phyloP scores from a whole-genome alignment of 2,888 invertebrate species.

The Graphium colonna region DNA sequence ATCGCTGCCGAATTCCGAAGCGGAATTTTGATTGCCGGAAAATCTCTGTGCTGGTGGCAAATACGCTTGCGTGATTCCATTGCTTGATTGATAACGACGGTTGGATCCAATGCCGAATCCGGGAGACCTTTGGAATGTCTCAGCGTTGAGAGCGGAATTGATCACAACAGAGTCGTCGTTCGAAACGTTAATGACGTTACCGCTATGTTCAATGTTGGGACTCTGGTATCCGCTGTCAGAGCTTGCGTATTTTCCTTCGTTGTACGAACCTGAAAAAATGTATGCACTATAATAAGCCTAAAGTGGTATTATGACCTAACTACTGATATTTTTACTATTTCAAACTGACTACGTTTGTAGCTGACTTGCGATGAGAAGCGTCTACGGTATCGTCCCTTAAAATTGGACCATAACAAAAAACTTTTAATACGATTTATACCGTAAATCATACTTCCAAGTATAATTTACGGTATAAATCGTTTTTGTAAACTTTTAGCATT shows the following conservation, averaged over 20 bases:
- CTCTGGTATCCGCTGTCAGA: constrained; percentile 25
- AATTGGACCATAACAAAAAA: too few relatives aligned
- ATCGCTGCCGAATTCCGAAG: neutral
- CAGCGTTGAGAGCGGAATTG: constrained; percentile 41
- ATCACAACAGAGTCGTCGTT: constrained; percentile 48
- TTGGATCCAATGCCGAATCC: neutral
- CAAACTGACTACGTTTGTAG: too few relatives aligned
- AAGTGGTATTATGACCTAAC: too few relatives aligned
- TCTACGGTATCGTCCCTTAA: too few relatives aligned
- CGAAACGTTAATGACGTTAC: constrained; percentile 29
- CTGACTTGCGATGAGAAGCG: too few relatives aligned
- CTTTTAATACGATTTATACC: too few relatives aligned
- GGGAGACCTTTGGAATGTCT: neutral
- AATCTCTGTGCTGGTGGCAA: constrained; percentile 7
- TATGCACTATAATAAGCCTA: too few relatives aligned
- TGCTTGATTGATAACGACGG: neutral
- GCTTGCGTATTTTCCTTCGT: constrained; percentile 51
- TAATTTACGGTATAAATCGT: too few relatives aligned
- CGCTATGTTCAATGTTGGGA: constrained; percentile 19
- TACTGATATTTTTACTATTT: too few relatives aligned
- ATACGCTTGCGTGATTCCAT: constrained; percentile 6
- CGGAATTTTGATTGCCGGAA: neutral
- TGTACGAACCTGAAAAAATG: constrained; percentile 54
- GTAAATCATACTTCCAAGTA: too few relatives aligned
- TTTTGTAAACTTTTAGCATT: too few relatives aligned